These are phyloP conservation scores for Halcyon chelicuti DNA, from an alignment of 2,797 vertebrate genomes.

Conservation along the genomic window DNA sequence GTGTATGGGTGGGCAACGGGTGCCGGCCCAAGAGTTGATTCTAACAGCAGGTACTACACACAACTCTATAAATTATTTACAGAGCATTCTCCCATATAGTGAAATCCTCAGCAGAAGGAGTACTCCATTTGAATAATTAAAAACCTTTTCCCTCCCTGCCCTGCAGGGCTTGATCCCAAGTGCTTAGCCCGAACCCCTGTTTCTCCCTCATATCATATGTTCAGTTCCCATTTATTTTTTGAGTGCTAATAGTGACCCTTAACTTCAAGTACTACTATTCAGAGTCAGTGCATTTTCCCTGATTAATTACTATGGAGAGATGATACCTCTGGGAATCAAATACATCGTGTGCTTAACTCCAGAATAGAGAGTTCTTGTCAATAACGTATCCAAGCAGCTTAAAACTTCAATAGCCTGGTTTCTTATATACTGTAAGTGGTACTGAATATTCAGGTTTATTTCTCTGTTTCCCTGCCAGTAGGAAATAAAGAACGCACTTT, in stretches of 20 bases:
- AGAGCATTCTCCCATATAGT: background rate
- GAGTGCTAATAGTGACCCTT: background rate
- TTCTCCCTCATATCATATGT: background rate
- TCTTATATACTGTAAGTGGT: slow-evolving; percentile 12
- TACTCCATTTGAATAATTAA: background rate
- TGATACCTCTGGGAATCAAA: slow-evolving; percentile 31
- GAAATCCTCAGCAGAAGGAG: background rate
- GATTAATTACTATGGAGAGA: slow-evolving; percentile 32
- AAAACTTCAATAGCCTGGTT: slow-evolving; percentile 10
- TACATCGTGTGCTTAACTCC: slow-evolving; percentile 6
- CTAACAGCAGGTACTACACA: background rate
- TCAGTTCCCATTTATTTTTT: background rate
- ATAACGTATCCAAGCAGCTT: background rate
- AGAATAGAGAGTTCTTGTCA: slow-evolving; percentile 34
- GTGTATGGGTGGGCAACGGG: fast-evolving
- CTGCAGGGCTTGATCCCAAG: background rate
- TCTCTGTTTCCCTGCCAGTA: slow-evolving; percentile 61
- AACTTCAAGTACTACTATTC: slow-evolving; percentile 26
- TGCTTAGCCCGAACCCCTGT: background rate
- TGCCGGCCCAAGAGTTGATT: background rate
- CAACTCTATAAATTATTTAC: background rate
- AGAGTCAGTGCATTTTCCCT: background rate
- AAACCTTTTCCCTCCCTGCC: background rate
- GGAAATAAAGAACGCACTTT: slow-evolving; percentile 73
- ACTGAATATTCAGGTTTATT: slow-evolving; percentile 43